These are phyloP conservation scores for Diorhabda sublineata DNA, from an alignment of 1,140 invertebrate genomes.

Conservation along the genomic window DNA sequence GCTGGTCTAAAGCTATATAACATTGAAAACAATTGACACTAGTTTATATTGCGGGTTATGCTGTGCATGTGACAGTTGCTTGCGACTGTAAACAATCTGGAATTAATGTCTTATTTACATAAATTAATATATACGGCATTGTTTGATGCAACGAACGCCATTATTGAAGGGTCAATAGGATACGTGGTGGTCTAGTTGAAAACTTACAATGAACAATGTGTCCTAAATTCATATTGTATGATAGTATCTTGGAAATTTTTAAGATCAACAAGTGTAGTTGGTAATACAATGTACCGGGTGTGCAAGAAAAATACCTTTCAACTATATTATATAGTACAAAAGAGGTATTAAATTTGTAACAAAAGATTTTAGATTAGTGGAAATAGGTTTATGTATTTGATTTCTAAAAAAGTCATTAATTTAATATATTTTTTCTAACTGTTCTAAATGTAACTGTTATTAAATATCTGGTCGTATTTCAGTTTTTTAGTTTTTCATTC, in stretches of 20 bases:
- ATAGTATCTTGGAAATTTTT: not conserved
- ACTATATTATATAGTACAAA: too few species aligned
- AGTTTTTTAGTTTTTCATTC: not conserved
- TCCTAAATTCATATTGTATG: not conserved
- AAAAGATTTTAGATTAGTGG: not conserved
- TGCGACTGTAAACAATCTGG: constrained; percentile 15
- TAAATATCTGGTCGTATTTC: not conserved
- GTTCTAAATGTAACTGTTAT: not conserved
- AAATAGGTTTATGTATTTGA: not conserved
- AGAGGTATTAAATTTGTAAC: too few species aligned
- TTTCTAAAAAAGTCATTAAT: not conserved
- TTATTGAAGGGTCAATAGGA: constrained; percentile 3
- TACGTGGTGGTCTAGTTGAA: not conserved
- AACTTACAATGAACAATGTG: not conserved
- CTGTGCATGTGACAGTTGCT: constrained; percentile 12
- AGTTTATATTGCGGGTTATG: constrained; percentile 18
- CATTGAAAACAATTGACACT: constrained; percentile 17
- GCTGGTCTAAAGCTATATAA: not conserved
- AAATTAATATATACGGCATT: constrained; percentile 13
- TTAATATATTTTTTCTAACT: too few species aligned
- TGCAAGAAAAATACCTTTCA: too few species aligned
- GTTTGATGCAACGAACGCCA: constrained; percentile 5
- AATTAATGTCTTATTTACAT: constrained; percentile 22
- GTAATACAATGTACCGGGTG: not conserved
- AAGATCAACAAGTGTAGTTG: not conserved